A percentile compares a stretch with the other conserved stretches of the same genome.
Evolutionary conservation across 2,113 vertebrate species (phyloP).

Genomic region (Phoxinus phoxinus): DNA sequence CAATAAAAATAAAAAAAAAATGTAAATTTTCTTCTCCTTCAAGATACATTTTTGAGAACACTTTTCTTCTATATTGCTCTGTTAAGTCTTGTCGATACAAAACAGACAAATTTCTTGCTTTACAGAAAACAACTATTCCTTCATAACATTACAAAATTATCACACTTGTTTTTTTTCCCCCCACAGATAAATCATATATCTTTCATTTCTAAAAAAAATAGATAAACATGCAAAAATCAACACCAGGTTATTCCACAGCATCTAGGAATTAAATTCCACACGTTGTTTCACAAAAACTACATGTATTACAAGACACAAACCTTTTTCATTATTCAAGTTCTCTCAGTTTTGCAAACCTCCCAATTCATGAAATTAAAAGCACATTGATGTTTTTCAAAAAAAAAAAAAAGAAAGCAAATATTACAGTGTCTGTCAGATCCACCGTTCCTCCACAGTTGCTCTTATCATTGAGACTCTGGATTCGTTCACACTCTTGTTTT

Average conservation of each 20-base stretch:
- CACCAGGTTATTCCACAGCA: slow-evolving; percentile 36
- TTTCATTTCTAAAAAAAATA: slow-evolving; percentile 49
- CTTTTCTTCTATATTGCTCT: slow-evolving; percentile 65
- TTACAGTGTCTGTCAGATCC: slow-evolving; percentile 25
- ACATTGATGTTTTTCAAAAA: slow-evolving; percentile 30
- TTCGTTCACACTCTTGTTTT: slow-evolving; percentile 67
- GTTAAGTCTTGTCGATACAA: slow-evolving; percentile 63
- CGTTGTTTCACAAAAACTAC: slow-evolving; percentile 37
- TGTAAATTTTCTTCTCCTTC: slow-evolving; percentile 11
- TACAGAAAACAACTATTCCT: slow-evolving; percentile 58
- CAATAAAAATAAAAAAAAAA: background rate
- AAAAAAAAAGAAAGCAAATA: slow-evolving; percentile 48
- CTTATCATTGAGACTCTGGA: slow-evolving; percentile 55
- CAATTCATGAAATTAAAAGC: slow-evolving; percentile 68
- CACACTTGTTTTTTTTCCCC: background rate
- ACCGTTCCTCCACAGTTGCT: background rate
- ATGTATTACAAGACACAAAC: slow-evolving; percentile 45
- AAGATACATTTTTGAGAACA: slow-evolving; percentile 55
- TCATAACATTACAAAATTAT: slow-evolving; percentile 56
- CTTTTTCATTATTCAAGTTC: slow-evolving; percentile 63
- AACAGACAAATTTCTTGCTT: slow-evolving; percentile 59
- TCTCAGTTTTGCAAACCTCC: slow-evolving; percentile 48
- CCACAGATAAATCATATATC: slow-evolving; percentile 34
- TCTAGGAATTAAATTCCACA: slow-evolving; percentile 34
- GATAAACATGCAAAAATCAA: slow-evolving; percentile 35